A percentile compares a stretch with the other conserved stretches of the same genome.
Conservation (phyloP, 2,113 vertebrate species). For the Ploceus nigricollis region DNA sequence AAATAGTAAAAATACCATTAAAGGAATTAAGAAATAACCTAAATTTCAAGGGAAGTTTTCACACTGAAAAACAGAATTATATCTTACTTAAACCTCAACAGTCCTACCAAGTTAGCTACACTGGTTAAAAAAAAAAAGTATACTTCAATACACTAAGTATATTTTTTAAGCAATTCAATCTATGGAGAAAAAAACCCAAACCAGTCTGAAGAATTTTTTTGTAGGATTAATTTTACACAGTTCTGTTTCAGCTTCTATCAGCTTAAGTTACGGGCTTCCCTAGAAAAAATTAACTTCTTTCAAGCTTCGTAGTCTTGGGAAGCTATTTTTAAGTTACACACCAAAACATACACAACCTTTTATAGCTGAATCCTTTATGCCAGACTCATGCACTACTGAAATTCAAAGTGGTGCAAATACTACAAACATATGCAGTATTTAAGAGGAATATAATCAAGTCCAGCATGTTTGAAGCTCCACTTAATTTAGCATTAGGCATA, state of each 20-base stretch:
- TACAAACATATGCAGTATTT: neutral
- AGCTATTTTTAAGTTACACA: neutral
- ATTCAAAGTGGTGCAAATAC: neutral
- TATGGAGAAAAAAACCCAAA: fast-evolving
- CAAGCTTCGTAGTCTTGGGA: neutral
- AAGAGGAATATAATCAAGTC: neutral
- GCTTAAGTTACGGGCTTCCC: neutral
- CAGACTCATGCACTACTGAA: neutral
- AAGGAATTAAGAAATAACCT: neutral
- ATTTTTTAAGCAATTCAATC: neutral
- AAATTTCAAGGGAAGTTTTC: neutral
- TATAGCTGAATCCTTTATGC: neutral
- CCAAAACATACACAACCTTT: neutral
- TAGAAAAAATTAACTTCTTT: neutral
- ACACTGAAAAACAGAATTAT: neutral
- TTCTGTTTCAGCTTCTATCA: neutral
- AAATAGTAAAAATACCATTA: neutral
- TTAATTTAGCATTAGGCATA: neutral
- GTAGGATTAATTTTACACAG: neutral
- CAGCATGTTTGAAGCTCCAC: neutral
- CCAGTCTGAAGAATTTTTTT: neutral
- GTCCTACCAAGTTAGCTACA: neutral
- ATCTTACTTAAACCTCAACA: neutral
- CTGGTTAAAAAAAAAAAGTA: neutral
- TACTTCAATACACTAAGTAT: neutral